A percentile compares a stretch with the other conserved stretches of the same genome.
phyloP scores from a whole-genome alignment of 1,140 invertebrate species.

The Drosophila kohkoa region DNA sequence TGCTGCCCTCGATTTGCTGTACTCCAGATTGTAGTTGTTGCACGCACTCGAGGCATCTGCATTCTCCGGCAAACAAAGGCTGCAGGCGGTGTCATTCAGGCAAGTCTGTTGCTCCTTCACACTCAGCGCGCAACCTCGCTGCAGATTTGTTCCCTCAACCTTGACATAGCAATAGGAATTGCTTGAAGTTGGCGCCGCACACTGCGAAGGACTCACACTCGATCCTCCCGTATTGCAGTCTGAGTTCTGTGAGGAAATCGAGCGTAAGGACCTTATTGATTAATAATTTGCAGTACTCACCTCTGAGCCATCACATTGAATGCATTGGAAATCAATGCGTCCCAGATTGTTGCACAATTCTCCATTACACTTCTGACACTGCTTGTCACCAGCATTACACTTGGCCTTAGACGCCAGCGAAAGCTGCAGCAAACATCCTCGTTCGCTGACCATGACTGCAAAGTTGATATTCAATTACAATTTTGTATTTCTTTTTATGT shows the following conservation, averaged over 20 bases:
- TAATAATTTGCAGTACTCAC: slow-evolving; percentile 34
- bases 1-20: slow-evolving; percentile 33
- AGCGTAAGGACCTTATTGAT: neutral
- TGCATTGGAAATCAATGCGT: slow-evolving; percentile 66
- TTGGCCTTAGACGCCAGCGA: slow-evolving; percentile 48
- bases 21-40: slow-evolving; percentile 57
- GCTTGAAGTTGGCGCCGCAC: slow-evolving; percentile 58
- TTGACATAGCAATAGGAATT: slow-evolving; percentile 80
- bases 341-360: slow-evolving; percentile 73
- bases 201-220: slow-evolving; percentile 47
- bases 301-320: slow-evolving; percentile 65
- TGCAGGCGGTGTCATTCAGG: slow-evolving; percentile 52
- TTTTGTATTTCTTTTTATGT: too few relatives aligned
- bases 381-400: slow-evolving; percentile 44
- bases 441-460: slow-evolving; percentile 68
- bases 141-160: slow-evolving; percentile 14
- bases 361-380: slow-evolving; percentile 69
- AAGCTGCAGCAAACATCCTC: slow-evolving; percentile 62
- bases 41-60: slow-evolving; percentile 50
- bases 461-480: neutral
- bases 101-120: slow-evolving; percentile 63
- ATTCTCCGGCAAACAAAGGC: slow-evolving; percentile 63
- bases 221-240: slow-evolving; percentile 44
- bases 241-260: slow-evolving; percentile 32
- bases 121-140: slow-evolving; percentile 63